Evolutionary conservation across 1,140 invertebrate species (phyloP).

Genomic region (Nymphalis io): DNA sequence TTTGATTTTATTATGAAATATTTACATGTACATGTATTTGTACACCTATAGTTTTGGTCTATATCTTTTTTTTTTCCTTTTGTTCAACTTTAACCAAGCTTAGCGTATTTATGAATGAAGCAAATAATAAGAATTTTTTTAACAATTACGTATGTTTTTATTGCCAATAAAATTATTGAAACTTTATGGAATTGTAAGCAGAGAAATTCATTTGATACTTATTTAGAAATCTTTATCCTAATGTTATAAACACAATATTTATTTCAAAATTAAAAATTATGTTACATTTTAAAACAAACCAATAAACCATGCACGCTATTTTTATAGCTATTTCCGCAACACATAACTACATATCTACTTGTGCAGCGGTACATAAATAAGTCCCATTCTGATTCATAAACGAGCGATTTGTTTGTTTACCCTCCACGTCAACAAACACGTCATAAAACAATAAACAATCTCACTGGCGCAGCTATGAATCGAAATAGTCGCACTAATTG

Average conservation of each 20-base stretch:
- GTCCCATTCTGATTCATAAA: constrained; percentile 22
- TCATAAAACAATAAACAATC: constrained; percentile 32
- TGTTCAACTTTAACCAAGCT: too few relatives aligned
- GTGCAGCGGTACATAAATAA: neutral
- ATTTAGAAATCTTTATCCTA: too few relatives aligned
- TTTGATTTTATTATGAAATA: neutral
- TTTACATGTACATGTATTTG: too few relatives aligned
- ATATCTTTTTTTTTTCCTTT: too few relatives aligned
- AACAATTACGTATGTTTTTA: too few relatives aligned
- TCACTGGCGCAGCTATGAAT: constrained; percentile 21
- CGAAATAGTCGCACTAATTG: constrained; percentile 6
- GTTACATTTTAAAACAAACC: neutral
- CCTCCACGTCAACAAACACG: constrained; percentile 18
- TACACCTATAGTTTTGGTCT: too few relatives aligned
- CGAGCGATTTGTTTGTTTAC: constrained; percentile 29
- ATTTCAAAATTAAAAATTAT: neutral
- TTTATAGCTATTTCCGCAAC: neutral
- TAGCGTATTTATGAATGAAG: too few relatives aligned
- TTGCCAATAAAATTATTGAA: too few relatives aligned
- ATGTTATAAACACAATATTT: too few relatives aligned
- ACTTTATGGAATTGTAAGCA: too few relatives aligned
- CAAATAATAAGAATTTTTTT: too few relatives aligned
- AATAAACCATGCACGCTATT: neutral
- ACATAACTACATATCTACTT: neutral
- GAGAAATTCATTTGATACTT: too few relatives aligned